Conservation (phyloP, 92 coral and sea anemone species). For the Diadumene lineata region DNA sequence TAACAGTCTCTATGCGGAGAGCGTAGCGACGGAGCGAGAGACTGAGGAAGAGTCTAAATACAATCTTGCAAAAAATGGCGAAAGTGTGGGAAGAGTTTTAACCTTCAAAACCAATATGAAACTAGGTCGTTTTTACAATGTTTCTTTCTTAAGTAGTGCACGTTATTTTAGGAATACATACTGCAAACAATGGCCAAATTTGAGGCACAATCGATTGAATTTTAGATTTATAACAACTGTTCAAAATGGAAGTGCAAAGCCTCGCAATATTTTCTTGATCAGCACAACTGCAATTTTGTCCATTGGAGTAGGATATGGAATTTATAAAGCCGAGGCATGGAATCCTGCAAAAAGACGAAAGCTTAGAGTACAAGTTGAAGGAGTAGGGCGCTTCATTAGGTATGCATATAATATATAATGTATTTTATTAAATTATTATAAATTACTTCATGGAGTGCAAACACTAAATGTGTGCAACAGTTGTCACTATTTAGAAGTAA, state of each 20-base stretch:
- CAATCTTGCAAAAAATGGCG: not conserved
- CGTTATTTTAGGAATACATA: not conserved
- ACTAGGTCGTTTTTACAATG: not conserved
- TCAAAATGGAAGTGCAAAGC: not conserved
- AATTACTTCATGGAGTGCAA: not conserved
- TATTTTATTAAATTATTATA: not conserved
- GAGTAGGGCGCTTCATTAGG: conserved; percentile 91
- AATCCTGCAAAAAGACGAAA: conserved; percentile 71
- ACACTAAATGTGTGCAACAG: too few relatives aligned
- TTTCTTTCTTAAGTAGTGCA: not conserved
- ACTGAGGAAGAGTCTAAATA: too few relatives aligned
- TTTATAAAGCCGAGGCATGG: conserved; percentile 46
- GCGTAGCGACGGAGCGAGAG: too few relatives aligned
- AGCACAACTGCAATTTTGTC: not conserved
- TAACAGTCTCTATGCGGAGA: too few relatives aligned
- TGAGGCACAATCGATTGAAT: not conserved
- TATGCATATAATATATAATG: conserved; percentile 3
- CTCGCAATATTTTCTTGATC: not conserved
- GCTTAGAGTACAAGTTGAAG: conserved; percentile 70
- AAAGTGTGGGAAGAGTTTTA: not conserved
- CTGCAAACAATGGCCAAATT: not conserved
- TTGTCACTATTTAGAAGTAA: too few relatives aligned
- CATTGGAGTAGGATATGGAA: conserved; percentile 4
- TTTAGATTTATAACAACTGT: not conserved
- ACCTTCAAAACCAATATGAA: not conserved